Conservation (phyloP, 2,113 vertebrate genomes). For the Martes martes region DNA sequence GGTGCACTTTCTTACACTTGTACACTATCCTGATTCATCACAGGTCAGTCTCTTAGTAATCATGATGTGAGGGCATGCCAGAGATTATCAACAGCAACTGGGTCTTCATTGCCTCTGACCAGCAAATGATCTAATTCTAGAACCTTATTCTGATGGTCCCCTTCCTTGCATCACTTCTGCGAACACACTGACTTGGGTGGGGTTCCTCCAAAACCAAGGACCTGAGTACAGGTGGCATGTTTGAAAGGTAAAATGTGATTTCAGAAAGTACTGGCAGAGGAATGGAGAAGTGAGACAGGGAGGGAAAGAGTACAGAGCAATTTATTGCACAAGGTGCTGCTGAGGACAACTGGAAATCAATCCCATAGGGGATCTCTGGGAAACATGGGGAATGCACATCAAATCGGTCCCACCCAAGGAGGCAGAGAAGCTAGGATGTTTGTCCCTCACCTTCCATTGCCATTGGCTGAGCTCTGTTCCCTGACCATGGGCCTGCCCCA, state of each 20-base stretch:
- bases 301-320: background rate
- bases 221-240: background rate
- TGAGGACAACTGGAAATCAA: background rate
- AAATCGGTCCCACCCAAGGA: background rate
- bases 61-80: background rate
- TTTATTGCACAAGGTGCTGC: background rate
- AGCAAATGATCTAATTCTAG: background rate
- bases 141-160: background rate
- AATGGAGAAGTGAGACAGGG: background rate
- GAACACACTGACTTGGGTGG: background rate
- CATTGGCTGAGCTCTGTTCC: background rate
- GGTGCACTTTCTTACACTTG: background rate
- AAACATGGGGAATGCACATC: background rate
- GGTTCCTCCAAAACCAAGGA: background rate
- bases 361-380: background rate
- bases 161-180: background rate
- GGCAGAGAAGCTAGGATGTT: background rate
- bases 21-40: background rate
- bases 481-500: background rate
- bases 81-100: background rate
- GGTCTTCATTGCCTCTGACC: background rate
- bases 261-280: background rate
- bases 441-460: background rate
- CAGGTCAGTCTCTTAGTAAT: background rate
- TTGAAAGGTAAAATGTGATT: background rate